These are phyloP conservation scores for Phanerotoma sp. DNA, from an alignment of 2,888 invertebrate species.

Conservation along the genomic window DNA sequence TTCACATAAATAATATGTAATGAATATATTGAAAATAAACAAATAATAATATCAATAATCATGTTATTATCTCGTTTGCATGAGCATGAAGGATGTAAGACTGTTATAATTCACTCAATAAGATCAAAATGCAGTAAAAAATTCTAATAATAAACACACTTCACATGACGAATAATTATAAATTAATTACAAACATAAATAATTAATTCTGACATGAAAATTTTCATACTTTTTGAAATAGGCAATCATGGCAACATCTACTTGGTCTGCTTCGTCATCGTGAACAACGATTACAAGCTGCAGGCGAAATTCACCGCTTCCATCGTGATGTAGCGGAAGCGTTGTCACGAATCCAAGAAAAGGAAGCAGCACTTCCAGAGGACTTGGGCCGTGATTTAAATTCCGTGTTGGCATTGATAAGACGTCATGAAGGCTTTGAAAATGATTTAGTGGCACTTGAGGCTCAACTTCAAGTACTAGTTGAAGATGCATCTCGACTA, in stretches of 20 bases:
- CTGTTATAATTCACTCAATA: neutral
- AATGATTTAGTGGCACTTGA: conserved; percentile 92
- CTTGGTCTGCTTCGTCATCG: conserved; percentile 84
- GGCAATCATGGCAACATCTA: conserved; percentile 85
- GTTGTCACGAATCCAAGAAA: conserved; percentile 84
- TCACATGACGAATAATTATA: too few relatives aligned
- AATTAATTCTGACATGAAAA: neutral
- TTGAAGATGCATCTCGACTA: conserved; percentile 89
- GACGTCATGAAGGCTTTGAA: conserved; percentile 90
- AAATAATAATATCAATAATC: too few relatives aligned
- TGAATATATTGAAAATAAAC: conserved; percentile 19
- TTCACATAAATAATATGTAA: neutral
- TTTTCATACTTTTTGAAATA: too few relatives aligned
- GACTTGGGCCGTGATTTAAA: conserved; percentile 82
- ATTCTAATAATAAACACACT: neutral
- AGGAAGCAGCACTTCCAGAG: conserved; percentile 80
- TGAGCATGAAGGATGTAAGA: neutral
- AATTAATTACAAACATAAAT: neutral
- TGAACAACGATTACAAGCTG: conserved; percentile 85
- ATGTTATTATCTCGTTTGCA: neutral
- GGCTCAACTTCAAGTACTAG: conserved; percentile 85
- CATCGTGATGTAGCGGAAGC: conserved; percentile 95
- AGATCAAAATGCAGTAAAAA: neutral
- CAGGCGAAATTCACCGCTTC: conserved; percentile 96
- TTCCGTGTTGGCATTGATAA: conserved; percentile 76